A percentile compares a stretch with the other conserved stretches of the same genome.
Evolutionary conservation across 2,888 invertebrate species (phyloP).

Genomic region (Digitonthophagus gazella): DNA sequence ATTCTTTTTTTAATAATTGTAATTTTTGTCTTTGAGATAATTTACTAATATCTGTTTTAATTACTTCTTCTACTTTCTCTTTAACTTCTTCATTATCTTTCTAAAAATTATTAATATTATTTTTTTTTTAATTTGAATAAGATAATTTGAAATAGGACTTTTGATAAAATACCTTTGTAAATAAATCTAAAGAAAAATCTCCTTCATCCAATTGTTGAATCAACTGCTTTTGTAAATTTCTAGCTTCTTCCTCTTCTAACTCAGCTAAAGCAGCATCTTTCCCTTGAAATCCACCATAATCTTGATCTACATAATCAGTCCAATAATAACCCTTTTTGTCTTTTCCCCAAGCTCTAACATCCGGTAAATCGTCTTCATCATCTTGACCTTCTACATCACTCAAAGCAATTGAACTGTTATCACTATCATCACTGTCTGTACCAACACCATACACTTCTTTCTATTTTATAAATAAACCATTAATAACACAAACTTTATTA

Average conservation of each 20-base stretch:
- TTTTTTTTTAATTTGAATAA: too few species aligned
- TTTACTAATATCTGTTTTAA: conserved; percentile 74
- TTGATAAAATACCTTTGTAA: conserved; percentile 24
- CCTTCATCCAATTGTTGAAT: conserved; percentile 75
- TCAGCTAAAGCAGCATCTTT: conserved; percentile 72
- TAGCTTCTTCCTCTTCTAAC: conserved; percentile 81
- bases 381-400: conserved; percentile 75
- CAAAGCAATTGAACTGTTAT: conserved; percentile 57
- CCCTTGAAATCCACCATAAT: conserved; percentile 68
- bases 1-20: conserved; percentile 77
- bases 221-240: conserved; percentile 73
- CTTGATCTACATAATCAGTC: conserved; percentile 86
- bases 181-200: conserved; percentile 66
- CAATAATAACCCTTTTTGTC: conserved; percentile 77
- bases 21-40: conserved; percentile 74
- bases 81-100: conserved; percentile 40
- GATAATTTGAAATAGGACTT: too few species aligned
- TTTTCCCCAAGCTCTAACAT: conserved; percentile 86
- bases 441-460: conserved; percentile 25
- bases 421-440: conserved; percentile 44
- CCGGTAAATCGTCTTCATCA: conserved; percentile 67
- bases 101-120: conserved; percentile 36
- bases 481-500: conserved; percentile 19
- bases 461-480: conserved; percentile 13
- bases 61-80: conserved; percentile 55